These are phyloP conservation scores for Pseudobourletiella spinata DNA, from an alignment of 1,140 invertebrate genomes.

Conservation along the genomic window DNA sequence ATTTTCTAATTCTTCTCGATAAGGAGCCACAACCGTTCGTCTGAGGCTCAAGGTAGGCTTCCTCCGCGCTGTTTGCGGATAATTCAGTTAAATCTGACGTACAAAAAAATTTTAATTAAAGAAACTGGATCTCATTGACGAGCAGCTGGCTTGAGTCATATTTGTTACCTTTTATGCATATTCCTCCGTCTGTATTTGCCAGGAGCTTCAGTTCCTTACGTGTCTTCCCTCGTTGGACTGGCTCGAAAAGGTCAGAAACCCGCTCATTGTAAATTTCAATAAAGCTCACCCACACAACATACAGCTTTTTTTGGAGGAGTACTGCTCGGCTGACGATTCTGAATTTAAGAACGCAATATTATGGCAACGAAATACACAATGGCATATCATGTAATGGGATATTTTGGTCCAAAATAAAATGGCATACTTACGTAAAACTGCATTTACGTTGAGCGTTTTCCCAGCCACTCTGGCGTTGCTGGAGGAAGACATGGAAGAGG, in stretches of 20 bases:
- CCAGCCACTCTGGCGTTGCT: not conserved
- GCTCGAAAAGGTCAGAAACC: slow-evolving; percentile 70
- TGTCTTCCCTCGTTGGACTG: slow-evolving; percentile 41
- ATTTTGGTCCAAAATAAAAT: no score
- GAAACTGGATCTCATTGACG: no score
- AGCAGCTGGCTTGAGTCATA: no score
- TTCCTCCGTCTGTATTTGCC: slow-evolving; percentile 53
- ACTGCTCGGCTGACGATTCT: not conserved
- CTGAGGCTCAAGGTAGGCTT: no score
- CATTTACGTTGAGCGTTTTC: not conserved
- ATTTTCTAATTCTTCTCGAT: no score
- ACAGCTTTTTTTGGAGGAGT: slow-evolving; percentile 4
- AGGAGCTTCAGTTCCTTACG: slow-evolving; percentile 48
- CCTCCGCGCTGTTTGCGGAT: slow-evolving; percentile 61
- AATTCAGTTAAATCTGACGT: slow-evolving; percentile 58
- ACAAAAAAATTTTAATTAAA: slow-evolving; percentile 9
- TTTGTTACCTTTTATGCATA: slow-evolving; percentile 59
- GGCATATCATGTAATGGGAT: no score
- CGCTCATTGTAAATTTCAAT: slow-evolving; percentile 90
- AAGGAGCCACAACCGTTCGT: no score
- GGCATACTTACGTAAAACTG: not conserved
- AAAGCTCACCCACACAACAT: slow-evolving; percentile 73
- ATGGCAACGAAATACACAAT: no score
- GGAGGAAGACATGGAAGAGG: not conserved
- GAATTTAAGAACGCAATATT: no score